phyloP scores from a whole-genome alignment of 2,888 invertebrate species.

The Leptinotarsa peninsularis region DNA sequence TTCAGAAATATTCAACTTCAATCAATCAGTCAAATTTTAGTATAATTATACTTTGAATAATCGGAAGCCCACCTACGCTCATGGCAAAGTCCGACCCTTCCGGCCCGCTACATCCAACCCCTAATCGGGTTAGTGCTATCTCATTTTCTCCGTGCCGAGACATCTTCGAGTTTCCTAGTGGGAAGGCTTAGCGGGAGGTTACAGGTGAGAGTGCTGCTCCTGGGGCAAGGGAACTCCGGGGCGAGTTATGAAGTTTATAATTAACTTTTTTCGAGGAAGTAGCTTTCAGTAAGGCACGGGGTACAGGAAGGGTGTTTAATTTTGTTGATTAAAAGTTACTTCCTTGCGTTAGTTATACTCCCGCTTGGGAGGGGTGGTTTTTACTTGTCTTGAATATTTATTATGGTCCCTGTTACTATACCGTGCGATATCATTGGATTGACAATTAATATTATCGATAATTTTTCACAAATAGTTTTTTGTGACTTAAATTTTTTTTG shows the following conservation, averaged over 20 bases:
- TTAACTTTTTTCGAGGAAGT: conserved; percentile 37
- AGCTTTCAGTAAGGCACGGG: conserved; percentile 22
- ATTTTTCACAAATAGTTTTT: too few species aligned
- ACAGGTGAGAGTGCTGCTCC: conserved; percentile 43
- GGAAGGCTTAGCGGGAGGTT: conserved; percentile 45
- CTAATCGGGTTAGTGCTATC: conserved; percentile 62
- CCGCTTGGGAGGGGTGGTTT: neutral
- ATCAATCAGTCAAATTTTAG: neutral
- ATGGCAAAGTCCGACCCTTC: conserved; percentile 15
- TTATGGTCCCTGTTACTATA: neutral
- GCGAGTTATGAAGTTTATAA: conserved; percentile 42
- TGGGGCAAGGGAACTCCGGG: conserved; percentile 26
- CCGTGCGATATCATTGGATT: too few species aligned
- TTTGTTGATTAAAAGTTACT: conserved; percentile 30
- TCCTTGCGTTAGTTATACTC: conserved; percentile 18
- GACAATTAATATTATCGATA: too few species aligned
- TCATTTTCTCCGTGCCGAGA: conserved; percentile 55
- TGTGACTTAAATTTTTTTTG: too few species aligned
- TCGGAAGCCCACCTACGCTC: neutral
- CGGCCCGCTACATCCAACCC: conserved; percentile 43
- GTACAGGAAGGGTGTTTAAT: conserved; percentile 23
- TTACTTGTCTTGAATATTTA: neutral
- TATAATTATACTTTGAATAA: neutral
- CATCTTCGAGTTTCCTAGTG: conserved; percentile 28
- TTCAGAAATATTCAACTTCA: too few species aligned